Conservation (phyloP, 2,797 vertebrate genomes). For the Leptatherina wallacei region DNA sequence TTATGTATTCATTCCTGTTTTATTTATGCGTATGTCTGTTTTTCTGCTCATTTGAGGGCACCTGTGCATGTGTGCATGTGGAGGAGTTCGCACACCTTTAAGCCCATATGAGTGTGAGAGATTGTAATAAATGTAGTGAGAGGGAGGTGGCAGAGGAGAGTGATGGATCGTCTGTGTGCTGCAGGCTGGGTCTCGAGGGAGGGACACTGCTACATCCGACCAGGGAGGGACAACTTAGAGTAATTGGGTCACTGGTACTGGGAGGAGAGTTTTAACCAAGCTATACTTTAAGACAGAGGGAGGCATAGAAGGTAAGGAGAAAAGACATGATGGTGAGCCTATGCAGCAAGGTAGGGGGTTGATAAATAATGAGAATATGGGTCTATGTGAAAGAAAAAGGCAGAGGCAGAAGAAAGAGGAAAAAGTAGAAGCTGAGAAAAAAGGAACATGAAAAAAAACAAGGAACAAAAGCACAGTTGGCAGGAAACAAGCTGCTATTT, state of each 20-base stretch:
- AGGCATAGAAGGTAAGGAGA: conserved; percentile 42
- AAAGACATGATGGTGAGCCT: conserved; percentile 25
- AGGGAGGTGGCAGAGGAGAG: conserved; percentile 66
- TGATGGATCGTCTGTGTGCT: conserved; percentile 70
- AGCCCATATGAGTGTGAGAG: conserved; percentile 15
- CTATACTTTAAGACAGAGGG: conserved; percentile 58
- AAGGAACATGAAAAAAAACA: conserved; percentile 31
- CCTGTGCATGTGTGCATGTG: background rate
- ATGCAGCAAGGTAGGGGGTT: conserved; percentile 29
- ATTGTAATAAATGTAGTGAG: conserved; percentile 61
- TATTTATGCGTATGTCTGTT: conserved; percentile 36
- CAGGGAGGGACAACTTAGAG: conserved; percentile 74
- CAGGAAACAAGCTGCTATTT: conserved; percentile 46
- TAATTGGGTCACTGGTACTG: conserved; percentile 82
- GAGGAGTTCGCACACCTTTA: conserved; percentile 18
- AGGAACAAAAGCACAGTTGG: conserved; percentile 28
- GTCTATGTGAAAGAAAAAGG: conserved; percentile 25
- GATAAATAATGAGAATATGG: conserved; percentile 61
- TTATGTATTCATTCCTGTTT: conserved; percentile 36
- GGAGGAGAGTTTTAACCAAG: conserved; percentile 63
- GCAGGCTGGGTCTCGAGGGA: conserved; percentile 71
- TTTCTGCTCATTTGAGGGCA: conserved; percentile 41
- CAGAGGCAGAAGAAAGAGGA: conserved; percentile 17
- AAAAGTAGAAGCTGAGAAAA: conserved; percentile 24
- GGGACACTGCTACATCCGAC: conserved; percentile 66